Evolutionary conservation across 2,888 invertebrate genomes (phyloP), one percentile per base, ranked within the genome.

Genomic region (Mystacides longicornis): DNA sequence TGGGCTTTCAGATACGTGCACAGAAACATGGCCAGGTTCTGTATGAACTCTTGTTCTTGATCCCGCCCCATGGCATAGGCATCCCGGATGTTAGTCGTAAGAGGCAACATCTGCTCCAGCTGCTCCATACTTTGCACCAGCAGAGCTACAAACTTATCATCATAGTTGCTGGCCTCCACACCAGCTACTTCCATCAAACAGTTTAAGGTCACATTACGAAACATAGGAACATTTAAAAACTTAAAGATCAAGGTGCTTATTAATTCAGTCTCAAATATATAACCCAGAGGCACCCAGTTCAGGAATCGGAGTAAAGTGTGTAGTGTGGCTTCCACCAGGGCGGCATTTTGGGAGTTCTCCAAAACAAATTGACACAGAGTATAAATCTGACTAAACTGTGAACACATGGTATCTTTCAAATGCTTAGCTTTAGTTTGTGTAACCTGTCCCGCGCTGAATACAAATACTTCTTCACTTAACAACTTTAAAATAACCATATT

Each of bases 231-330:
- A 74, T 93, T 93, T 62, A 99, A 80, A 77, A 99, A 99, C 83
- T 96, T 98, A 71, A 87, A 90, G 67, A 94, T 91, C 54, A 99
- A 81, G 53, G 95, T 95, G 65, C 86, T 87, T 65, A 98, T 94
- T 54, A 99, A 79, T 70, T 95, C 93, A 64, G 99, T 99, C 80
- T 99, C 98, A 78, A 99, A 99, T 70, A 99, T 98, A 72, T 99
- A 99, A 11, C 99, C 99, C 60, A 99, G 80, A n/a, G 99, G 99
- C 67, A 99, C 98, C 99, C 99, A 99, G 70, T 97, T 98, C 43
- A 99, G 81, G 78, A 99, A 99, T 69, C 95, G 83, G 63, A 99
- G 78, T 55, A 99, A 79, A 2, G 99, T 99, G 70, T 98, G 95
- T 62, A 99, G 79, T 0, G 98, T 99, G 2, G 95, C 89, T 66